These are phyloP conservation scores for Hecatera dysodea DNA, from an alignment of 2,888 invertebrate species.

Conservation along the genomic window DNA sequence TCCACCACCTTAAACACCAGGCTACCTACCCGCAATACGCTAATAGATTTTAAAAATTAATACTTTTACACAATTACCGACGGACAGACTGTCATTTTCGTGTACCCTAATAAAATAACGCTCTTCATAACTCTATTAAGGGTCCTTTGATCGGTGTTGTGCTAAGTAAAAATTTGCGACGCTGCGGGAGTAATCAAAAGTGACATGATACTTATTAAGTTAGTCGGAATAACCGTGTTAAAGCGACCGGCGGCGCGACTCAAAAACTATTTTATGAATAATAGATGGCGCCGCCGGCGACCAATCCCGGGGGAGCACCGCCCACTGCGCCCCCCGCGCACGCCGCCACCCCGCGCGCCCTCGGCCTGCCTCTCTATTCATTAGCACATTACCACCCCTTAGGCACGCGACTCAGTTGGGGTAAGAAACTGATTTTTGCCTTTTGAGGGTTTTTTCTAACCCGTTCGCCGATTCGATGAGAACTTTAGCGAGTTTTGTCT, in stretches of 20 bases:
- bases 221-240: constrained; percentile 86
- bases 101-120: constrained; percentile 80
- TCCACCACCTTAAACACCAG: constrained; percentile 41
- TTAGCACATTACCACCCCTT: constrained; percentile 90
- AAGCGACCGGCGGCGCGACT: constrained; percentile 88
- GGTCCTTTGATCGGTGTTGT: constrained; percentile 82
- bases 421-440: constrained; percentile 87
- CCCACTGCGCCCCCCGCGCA: constrained; percentile 75
- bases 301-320: constrained; percentile 89
- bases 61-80: constrained; percentile 83
- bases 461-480: constrained; percentile 60
- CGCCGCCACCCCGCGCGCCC: constrained; percentile 64
- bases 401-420: constrained; percentile 79
- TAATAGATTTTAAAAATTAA: constrained; percentile 89
- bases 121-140: constrained; percentile 77
- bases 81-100: constrained; percentile 80
- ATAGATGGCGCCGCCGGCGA: constrained; percentile 88
- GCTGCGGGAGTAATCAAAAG: constrained; percentile 86
- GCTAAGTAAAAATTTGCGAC: constrained; percentile 80
- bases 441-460: constrained; percentile 71
- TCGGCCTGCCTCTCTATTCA: constrained; percentile 86
- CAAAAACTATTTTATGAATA: constrained; percentile 91
- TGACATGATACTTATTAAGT: constrained; percentile 90
- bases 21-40: constrained; percentile 75
- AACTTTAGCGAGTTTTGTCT: constrained; percentile 30